These are phyloP conservation scores for Timandra comae DNA, from an alignment of 2,888 invertebrate genomes.

Conservation along the genomic window DNA sequence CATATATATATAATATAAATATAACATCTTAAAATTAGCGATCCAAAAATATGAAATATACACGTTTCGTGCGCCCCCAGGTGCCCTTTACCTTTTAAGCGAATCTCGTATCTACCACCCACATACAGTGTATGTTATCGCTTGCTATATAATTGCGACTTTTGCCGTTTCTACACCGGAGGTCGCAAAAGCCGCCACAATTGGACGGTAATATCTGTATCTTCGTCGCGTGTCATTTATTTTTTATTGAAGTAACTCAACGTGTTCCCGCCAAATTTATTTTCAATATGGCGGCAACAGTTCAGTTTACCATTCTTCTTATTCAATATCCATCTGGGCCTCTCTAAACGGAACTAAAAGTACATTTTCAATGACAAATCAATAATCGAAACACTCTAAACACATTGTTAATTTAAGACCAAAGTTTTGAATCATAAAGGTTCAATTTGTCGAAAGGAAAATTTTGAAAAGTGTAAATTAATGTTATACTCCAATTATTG, in stretches of 20 bases:
- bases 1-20: conserved; percentile 77
- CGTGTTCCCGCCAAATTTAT: conserved; percentile 7
- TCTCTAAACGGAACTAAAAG: conserved; percentile 40
- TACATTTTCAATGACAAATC: conserved; percentile 1
- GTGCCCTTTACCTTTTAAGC: conserved; percentile 48
- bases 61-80: conserved; percentile 70
- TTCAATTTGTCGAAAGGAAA: conserved; percentile 13
- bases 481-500: conserved; percentile 42
- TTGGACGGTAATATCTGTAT: conserved; percentile 71
- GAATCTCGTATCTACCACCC: conserved; percentile 33
- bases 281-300: no score
- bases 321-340: conserved; percentile 52
- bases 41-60: conserved; percentile 78
- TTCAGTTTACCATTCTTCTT: no score
- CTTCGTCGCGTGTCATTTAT: conserved; percentile 56
- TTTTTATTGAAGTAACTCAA: conserved; percentile 12
- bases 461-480: conserved; percentile 27
- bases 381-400: conserved; percentile 2
- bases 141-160: conserved; percentile 48
- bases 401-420: no score
- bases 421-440: conserved; percentile 16
- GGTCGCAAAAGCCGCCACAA: conserved; percentile 71
- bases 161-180: conserved; percentile 55
- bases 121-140: conserved; percentile 31
- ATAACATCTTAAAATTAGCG: conserved; percentile 77